Evolutionary conservation across 2,113 vertebrate species (phyloP).

Genomic region (Herpetotheres cachinnans): DNA sequence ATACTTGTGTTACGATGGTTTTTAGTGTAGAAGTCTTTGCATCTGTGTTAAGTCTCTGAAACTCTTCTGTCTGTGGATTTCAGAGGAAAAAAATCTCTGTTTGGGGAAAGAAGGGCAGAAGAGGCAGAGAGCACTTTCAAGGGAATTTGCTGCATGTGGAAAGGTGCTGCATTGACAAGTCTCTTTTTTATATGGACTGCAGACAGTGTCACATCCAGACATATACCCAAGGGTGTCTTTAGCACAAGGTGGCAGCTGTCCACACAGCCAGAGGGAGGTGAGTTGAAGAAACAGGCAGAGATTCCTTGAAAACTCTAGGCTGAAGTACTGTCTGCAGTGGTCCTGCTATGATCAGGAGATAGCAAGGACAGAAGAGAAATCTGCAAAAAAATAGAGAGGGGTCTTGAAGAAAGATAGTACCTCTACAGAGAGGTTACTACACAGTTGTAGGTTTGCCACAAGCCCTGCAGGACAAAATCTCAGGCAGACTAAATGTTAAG

Average conservation of each 20-base stretch:
- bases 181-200: too few relatives aligned
- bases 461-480: not conserved
- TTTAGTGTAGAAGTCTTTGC: not conserved
- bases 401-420: not conserved
- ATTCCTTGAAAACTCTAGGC: not conserved
- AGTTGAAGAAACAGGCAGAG: not conserved
- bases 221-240: not conserved
- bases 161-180: not conserved
- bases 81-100: not conserved
- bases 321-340: not conserved
- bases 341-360: not conserved
- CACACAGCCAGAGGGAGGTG: not conserved
- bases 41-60: not conserved
- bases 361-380: not conserved
- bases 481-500: not conserved
- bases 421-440: not conserved
- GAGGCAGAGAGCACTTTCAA: not conserved
- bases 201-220: not conserved
- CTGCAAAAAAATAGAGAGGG: not conserved
- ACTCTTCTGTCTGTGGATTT: not conserved
- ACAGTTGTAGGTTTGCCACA: not conserved
- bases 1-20: fast-evolving
- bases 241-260: not conserved
- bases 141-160: not conserved
- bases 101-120: not conserved